phyloP scores from a whole-genome alignment of 2,797 vertebrate genomes.

The Cynopterus sphinx region DNA sequence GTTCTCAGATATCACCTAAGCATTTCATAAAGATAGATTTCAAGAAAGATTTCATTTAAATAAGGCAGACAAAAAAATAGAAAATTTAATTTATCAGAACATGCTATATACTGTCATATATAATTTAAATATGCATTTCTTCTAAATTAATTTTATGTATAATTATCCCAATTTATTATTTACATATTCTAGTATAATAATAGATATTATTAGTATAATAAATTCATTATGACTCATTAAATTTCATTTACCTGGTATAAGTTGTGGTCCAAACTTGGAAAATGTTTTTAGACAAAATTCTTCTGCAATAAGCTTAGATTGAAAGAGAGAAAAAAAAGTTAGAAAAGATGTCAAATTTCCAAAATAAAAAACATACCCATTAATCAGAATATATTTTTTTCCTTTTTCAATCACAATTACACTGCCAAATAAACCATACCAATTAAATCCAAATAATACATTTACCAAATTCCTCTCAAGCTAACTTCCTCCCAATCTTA shows the following conservation, averaged over 20 bases:
- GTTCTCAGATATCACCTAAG: constrained; percentile 1
- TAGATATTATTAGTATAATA: not conserved
- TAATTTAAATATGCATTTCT: not conserved
- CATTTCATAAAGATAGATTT: constrained; percentile 35
- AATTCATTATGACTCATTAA: constrained; percentile 3
- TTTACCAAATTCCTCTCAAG: not conserved
- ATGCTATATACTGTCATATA: not conserved
- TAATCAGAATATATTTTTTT: constrained; percentile 4
- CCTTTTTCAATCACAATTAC: constrained; percentile 20
- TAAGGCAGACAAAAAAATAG: constrained; percentile 3
- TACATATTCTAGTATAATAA: constrained; percentile 5
- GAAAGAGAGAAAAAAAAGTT: constrained; percentile 47
- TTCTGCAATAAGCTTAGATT: constrained; percentile 94
- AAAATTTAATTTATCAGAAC: constrained; percentile 38
- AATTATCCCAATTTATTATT: not conserved
- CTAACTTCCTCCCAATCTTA: not conserved
- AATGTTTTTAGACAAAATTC: constrained; percentile 93
- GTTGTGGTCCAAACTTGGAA: constrained; percentile 88
- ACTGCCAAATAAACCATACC: not conserved
- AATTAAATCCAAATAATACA: constrained; percentile 11
- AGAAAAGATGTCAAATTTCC: not conserved
- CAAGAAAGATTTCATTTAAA: constrained; percentile 30
- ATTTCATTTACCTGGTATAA: constrained; percentile 85
- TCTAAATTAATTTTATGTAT: constrained; percentile 39
- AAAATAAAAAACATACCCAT: not conserved